Base-by-base conservation (phyloP, 2,113 vertebrate species). In the Gymnogyps californianus region DNA sequence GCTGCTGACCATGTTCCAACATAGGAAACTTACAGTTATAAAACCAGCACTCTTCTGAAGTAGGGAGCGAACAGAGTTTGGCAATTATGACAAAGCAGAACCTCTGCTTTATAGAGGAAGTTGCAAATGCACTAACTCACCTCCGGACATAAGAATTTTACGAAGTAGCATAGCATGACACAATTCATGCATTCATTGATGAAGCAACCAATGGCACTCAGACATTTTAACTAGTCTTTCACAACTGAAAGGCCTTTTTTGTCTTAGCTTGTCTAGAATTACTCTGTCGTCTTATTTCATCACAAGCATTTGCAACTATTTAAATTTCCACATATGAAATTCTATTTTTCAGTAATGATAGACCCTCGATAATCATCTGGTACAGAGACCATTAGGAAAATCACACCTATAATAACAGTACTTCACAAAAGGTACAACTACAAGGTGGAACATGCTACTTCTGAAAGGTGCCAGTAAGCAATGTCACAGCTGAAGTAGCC, bases 291-390 rank as follows among this genome's bases (percentile, higher is more conserved):
- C 61, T 52, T 67, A 47, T 70, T 91, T 92, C 69, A 86, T 52
- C 52, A 77, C 25, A 88, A 80, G 14, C 24, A 65, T 36, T 67
- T 85, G 20, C n/a, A 69, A 44, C 52, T 66, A 46, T 51, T 93
- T 28, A 52, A 47, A 59, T 40, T 40, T 69, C 70, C 52, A 64
- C 47, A 70, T 16, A 85, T 74, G 89, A 94, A 95, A 89, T 66
- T 44, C 55, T 61, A 29, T 88, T 66, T 94, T 95, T 78, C 83
- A 97, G 92, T 83, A 64, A 58, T 31, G 67, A 81, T 17, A 94
- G 76, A 64, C n/a, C 62, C 84, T 49, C 7, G 17, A 76, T 93
- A 97, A 96, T 84, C 57, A 95, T 38, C 78, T 77, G 42, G 22
- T 42, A 77, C 6, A 14, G 79, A 94, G 46, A 72, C 22, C 74